Percentiles rank a stretch among this genome's conserved stretches.
phyloP scores from a whole-genome alignment of 2,113 vertebrate genomes.

The Pseudonaja textilis region DNA sequence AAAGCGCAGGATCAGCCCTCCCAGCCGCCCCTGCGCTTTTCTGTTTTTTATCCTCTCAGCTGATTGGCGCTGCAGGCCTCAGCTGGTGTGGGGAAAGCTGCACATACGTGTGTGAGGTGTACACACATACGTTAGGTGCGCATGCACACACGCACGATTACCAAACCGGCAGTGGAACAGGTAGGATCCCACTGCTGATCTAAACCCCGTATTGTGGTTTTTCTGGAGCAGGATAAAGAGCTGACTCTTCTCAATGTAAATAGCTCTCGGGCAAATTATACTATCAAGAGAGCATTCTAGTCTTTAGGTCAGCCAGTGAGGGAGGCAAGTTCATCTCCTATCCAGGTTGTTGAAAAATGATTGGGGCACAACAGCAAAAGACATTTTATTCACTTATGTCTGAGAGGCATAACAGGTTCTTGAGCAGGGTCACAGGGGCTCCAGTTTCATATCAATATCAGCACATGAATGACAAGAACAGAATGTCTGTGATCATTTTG shows the following conservation, averaged over 20 bases:
- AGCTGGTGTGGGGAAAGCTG: no score
- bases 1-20: no score
- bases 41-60: no score
- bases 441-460: background rate
- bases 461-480: background rate
- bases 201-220: background rate
- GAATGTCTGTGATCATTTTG: background rate
- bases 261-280: background rate
- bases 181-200: background rate
- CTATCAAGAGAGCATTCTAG: background rate
- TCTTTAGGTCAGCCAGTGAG: background rate
- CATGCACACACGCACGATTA: no score
- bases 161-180: no score
- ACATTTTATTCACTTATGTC: background rate
- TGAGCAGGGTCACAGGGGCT: background rate
- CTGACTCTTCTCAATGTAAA: background rate
- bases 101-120: no score
- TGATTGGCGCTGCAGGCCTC: no score
- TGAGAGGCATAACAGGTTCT: background rate
- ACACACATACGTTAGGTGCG: no score
- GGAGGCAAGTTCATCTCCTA: background rate
- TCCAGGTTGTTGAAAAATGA: background rate
- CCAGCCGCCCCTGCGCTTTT: no score
- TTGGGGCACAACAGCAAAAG: background rate
- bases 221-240: background rate